A percentile compares a stretch with the other conserved stretches of the same genome.
Conservation (phyloP, 53 echinoderm and acorn worm species). For the Pentamera pediparva region DNA sequence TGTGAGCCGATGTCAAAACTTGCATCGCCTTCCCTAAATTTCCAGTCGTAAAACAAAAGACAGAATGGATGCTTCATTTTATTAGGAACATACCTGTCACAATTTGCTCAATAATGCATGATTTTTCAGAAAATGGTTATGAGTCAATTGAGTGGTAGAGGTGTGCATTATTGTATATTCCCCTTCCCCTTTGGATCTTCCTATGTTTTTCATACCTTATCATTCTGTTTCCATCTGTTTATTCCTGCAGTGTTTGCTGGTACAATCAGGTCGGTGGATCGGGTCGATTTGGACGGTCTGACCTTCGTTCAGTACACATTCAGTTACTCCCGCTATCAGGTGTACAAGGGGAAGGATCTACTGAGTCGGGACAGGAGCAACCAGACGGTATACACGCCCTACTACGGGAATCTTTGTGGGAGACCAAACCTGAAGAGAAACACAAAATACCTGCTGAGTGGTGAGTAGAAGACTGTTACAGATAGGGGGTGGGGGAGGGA, state of each 20-base stretch:
- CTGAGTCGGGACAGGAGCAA: background rate
- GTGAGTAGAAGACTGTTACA: background rate
- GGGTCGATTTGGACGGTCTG: background rate
- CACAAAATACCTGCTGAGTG: background rate
- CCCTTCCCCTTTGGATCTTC: too few species aligned
- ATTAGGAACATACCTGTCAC: too few species aligned
- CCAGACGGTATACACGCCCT: constrained; percentile 4
- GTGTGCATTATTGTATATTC: too few species aligned
- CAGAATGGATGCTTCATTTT: too few species aligned
- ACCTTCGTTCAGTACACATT: background rate
- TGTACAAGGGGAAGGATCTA: background rate
- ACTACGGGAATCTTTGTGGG: constrained; percentile 18
- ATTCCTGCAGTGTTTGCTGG: background rate
- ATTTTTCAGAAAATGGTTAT: too few species aligned
- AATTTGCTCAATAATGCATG: too few species aligned
- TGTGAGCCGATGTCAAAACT: too few species aligned
- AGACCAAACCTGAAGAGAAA: background rate
- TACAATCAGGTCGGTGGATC: background rate
- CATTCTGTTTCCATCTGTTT: background rate
- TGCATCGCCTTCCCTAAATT: too few species aligned
- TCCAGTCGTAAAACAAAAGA: too few species aligned
- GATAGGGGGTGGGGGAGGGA: background rate
- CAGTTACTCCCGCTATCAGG: background rate
- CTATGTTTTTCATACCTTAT: too few species aligned
- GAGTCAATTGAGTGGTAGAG: too few species aligned